phyloP scores from a whole-genome alignment of 2,113 vertebrate species.

The Peromyscus leucopus region DNA sequence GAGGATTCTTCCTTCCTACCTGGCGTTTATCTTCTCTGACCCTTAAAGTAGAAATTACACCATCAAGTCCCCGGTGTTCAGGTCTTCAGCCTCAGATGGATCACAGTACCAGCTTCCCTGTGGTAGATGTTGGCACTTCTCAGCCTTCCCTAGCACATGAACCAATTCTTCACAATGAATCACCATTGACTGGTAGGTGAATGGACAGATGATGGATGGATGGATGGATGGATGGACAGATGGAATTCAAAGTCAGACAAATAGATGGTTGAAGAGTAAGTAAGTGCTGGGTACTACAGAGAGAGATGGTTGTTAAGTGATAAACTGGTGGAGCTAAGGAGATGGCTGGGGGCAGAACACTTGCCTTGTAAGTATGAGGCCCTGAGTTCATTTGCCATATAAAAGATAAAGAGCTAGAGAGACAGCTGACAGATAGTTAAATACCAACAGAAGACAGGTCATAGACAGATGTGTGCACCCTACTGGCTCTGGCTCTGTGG shows the following conservation, averaged over 20 bases:
- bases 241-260: background rate
- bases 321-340: background rate
- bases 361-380: background rate
- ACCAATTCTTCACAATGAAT: background rate
- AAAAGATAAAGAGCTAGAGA: background rate
- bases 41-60: background rate
- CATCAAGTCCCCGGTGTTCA: background rate
- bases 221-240: background rate
- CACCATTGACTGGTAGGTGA: background rate
- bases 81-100: background rate
- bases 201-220: background rate
- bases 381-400: background rate
- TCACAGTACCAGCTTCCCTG: background rate
- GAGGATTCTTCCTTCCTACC: background rate
- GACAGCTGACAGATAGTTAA: background rate
- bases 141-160: background rate
- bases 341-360: background rate
- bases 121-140: background rate
- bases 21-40: background rate
- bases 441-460: background rate
- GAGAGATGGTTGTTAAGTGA: background rate
- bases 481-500: background rate
- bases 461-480: background rate
- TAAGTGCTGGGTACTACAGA: background rate
- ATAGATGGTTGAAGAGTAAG: background rate